phyloP scores from a whole-genome alignment of 1,140 invertebrate genomes.

The Xylocopa sonorina region DNA sequence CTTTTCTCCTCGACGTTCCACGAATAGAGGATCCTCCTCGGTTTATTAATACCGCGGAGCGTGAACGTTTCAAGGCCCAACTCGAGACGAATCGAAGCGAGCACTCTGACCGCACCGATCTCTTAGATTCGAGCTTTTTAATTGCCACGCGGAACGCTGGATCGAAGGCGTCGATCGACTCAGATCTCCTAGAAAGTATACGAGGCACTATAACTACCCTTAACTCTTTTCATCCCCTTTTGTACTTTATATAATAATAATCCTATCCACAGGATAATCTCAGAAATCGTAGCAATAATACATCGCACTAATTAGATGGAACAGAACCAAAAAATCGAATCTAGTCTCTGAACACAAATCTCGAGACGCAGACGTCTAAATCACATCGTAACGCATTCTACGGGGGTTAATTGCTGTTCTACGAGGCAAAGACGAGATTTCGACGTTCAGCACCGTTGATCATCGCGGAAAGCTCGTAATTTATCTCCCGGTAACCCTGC shows the following conservation, averaged over 20 bases:
- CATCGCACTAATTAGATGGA: no score
- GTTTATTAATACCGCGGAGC: constrained; percentile 16
- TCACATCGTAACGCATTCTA: no score
- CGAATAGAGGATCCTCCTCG: constrained; percentile 1
- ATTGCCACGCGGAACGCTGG: not conserved
- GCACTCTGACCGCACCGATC: not conserved
- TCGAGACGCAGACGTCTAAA: no score
- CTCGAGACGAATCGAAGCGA: not conserved
- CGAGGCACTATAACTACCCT: no score
- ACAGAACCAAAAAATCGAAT: no score
- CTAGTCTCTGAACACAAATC: no score
- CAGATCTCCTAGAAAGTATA: no score
- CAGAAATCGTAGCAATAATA: no score
- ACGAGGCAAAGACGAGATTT: not conserved
- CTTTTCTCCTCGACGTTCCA: not conserved
- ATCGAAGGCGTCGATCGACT: no score
- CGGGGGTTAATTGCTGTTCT: not conserved
- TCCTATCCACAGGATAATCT: not conserved
- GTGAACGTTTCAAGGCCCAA: constrained; percentile 17
- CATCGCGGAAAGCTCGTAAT: not conserved
- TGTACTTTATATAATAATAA: no score
- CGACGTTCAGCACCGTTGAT: no score
- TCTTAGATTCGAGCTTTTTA: constrained; percentile 23
- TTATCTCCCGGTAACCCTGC: not conserved
- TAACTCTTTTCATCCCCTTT: no score